phyloP scores from a whole-genome alignment of 37 sponge, comb jelly and placozoan genomes.

The Haliclona indistincta region DNA sequence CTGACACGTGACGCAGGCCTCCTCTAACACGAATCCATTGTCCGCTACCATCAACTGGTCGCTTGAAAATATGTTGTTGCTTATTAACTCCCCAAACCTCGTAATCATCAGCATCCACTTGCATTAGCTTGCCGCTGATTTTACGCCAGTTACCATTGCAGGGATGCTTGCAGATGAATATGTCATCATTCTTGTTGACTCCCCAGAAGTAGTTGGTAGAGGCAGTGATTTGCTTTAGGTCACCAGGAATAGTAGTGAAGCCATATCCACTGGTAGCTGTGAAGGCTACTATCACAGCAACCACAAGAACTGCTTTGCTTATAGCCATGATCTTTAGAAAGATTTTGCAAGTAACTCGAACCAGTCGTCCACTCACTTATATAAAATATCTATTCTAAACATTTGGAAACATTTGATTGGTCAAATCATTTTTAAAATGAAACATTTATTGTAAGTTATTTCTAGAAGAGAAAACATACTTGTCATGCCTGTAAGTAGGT shows the following conservation, averaged over 20 bases:
- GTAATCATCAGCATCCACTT: conserved; percentile 47
- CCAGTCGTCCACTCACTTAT: no score
- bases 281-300: no score
- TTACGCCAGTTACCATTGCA: conserved; percentile 37
- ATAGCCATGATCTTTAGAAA: no score
- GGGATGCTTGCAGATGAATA: conserved; percentile 35
- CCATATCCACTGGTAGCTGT: no score
- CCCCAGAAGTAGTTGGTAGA: conserved; percentile 71
- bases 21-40: conserved; percentile 42
- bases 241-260: conserved; percentile 57
- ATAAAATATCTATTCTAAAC: no score
- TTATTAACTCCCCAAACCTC: conserved; percentile 52
- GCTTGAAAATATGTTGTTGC: conserved; percentile 4
- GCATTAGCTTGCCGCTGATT: conserved; percentile 26
- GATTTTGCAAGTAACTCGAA: no score
- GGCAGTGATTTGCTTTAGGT: conserved; percentile 46
- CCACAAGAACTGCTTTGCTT: no score
- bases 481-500: no score
- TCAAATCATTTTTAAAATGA: no score
- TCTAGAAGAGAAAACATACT: no score
- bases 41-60: conserved; percentile 59
- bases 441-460: no score
- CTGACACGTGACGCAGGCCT: conserved; percentile 52
- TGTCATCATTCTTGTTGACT: conserved; percentile 23
- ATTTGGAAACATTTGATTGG: no score